phyloP scores from a whole-genome alignment of 2,113 vertebrate genomes.

The Phaetusa simplex region DNA sequence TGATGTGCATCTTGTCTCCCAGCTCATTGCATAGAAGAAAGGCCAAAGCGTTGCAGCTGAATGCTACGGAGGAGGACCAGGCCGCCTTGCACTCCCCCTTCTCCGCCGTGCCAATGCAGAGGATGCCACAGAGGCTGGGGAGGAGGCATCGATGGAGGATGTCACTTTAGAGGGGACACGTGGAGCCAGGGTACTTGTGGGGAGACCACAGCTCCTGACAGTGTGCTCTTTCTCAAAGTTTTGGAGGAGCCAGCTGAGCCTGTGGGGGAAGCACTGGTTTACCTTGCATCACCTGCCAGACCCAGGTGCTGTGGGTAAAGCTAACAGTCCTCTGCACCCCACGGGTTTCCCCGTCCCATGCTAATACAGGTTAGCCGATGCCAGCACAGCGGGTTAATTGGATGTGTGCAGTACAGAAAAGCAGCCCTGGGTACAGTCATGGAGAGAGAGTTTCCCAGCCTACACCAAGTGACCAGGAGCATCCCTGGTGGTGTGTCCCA shows the following conservation, averaged over 20 bases:
- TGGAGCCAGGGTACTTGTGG: not conserved
- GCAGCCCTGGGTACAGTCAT: not conserved
- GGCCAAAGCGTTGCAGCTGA: not conserved
- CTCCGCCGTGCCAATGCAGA: accelerated
- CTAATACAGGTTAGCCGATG: not conserved
- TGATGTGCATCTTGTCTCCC: not conserved
- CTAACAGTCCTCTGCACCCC: not conserved
- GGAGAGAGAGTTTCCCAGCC: not conserved
- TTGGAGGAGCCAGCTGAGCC: not conserved
- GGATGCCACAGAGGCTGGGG: not conserved
- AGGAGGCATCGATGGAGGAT: not conserved
- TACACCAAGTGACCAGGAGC: not conserved
- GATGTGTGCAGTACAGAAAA: not conserved
- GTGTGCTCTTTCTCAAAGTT: not conserved
- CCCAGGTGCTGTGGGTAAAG: not conserved
- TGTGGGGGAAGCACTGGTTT: not conserved
- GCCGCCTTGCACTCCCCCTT: not conserved
- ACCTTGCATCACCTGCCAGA: not conserved
- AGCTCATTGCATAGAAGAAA: not conserved
- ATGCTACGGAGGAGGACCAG: not conserved
- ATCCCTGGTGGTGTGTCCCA: accelerated
- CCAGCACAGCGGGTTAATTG: not conserved
- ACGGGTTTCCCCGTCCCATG: not conserved
- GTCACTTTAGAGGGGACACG: not conserved
- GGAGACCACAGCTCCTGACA: not conserved